Base-by-base conservation (phyloP, 2,797 vertebrate genomes). In the Arnoldichthys spilopterus region DNA sequence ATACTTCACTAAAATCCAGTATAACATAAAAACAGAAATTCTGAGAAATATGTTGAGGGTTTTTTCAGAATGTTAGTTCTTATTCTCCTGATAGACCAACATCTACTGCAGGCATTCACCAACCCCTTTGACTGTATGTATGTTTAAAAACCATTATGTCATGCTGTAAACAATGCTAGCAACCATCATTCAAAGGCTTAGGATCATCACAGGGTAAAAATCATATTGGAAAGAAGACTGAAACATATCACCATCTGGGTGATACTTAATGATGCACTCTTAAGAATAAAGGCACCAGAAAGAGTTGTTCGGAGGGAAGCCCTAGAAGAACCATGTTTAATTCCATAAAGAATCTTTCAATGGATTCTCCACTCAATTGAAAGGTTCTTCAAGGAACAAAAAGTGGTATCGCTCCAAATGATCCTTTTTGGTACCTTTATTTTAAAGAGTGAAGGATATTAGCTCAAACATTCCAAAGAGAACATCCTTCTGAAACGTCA, bases 401-500 rank as follows among this genome's bases (percentile, higher is more conserved):
- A n/a, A n/a, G n/a, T n/a, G n/a, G n/a, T n/a, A n/a, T n/a, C n/a
- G n/a, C n/a, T n/a, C n/a, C n/a, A n/a, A n/a, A n/a, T n/a, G n/a
- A n/a, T n/a, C n/a, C n/a, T n/a, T n/a, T n/a, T n/a, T n/a, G n/a
- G n/a, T n/a, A n/a, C n/a, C n/a, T n/a, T n/a, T n/a, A n/a, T n/a
- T n/a, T n/a, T n/a, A n/a, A n/a, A n/a, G n/a, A n/a, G n/a, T n/a
- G n/a, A n/a, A 68, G 26, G 49, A 47, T 11, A 49, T 9, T 24
- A 68, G 43, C 24, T 43, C 24, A 18, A 28, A 15, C 40, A 3
- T 68, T 24, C 64, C 37, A 30, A 67, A 67, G 22, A 28, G 18
- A n/a, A n/a, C n/a, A n/a, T 77, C 78, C 76, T 71, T 73, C 63
- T 75, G 77, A 68, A 80, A 74, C 40, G 28, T 26, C 12, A 43